Evolutionary conservation across 2,888 invertebrate genomes (phyloP).

Genomic region (Drosophila quinaria): DNA sequence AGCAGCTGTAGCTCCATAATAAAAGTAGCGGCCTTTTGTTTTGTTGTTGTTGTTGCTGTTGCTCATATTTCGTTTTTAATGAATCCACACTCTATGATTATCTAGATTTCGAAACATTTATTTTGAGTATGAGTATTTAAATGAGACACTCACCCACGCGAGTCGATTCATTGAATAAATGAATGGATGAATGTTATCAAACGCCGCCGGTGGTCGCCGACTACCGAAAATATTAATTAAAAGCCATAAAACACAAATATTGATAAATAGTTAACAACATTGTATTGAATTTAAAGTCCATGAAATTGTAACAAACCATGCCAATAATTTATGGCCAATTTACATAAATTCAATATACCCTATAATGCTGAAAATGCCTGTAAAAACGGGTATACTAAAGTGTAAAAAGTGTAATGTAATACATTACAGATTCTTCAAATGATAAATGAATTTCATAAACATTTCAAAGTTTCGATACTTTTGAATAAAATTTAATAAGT

Average conservation of each 20-base stretch:
- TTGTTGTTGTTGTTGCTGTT: conserved; percentile 28
- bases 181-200: conserved; percentile 51
- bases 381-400: no score
- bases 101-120: conserved; percentile 78
- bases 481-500: not conserved
- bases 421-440: no score
- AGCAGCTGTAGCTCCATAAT: conserved; percentile 60
- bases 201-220: conserved; percentile 61
- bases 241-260: conserved; percentile 71
- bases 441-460: no score
- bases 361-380: not conserved
- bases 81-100: conserved; percentile 76
- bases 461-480: no score
- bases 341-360: conserved; percentile 21
- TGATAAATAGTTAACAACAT: conserved; percentile 67
- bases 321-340: conserved; percentile 45
- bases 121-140: conserved; percentile 40
- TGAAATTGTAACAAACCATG: conserved; percentile 40
- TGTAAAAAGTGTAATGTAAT: not conserved
- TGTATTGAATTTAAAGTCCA: conserved; percentile 46
- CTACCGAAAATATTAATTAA: conserved; percentile 79
- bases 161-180: conserved; percentile 26
- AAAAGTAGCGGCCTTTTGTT: conserved; percentile 57
- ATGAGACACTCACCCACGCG: conserved; percentile 30
- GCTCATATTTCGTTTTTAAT: conserved; percentile 81